These are phyloP conservation scores for Himalopsyche phryganea DNA, from an alignment of 1,140 invertebrate species.

Conservation along the genomic window DNA sequence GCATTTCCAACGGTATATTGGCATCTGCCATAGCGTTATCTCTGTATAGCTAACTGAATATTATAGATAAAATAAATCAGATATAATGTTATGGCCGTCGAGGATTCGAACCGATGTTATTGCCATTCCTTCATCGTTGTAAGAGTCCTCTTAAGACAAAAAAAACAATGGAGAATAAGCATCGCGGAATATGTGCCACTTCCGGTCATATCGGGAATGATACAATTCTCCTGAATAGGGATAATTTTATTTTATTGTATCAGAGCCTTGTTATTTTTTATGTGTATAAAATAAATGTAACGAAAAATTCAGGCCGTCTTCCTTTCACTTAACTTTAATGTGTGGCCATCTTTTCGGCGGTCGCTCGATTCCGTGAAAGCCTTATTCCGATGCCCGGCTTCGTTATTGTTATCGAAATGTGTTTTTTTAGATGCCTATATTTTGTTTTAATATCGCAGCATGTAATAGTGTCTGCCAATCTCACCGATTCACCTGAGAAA, in stretches of 20 bases:
- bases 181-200: neutral
- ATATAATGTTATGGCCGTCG: too few relatives aligned
- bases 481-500: too few relatives aligned
- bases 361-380: constrained; percentile 23
- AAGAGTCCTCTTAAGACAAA: too few relatives aligned
- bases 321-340: constrained; percentile 6
- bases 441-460: too few relatives aligned
- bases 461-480: too few relatives aligned
- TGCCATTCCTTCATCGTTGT: too few relatives aligned
- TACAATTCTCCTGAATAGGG: neutral
- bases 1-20: too few relatives aligned
- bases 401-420: constrained; percentile 30
- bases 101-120: too few relatives aligned
- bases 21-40: too few relatives aligned
- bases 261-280: constrained; percentile 29
- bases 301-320: neutral
- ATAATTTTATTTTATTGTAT: constrained; percentile 28
- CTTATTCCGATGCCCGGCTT: constrained; percentile 22
- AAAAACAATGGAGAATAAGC: too few relatives aligned
- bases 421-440: constrained; percentile 11
- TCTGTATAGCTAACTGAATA: too few relatives aligned
- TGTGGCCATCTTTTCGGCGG: constrained; percentile 17
- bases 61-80: too few relatives aligned
- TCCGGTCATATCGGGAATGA: neutral
- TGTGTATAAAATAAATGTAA: constrained; percentile 27